Evolutionary conservation across 64 coral and sea anemone genomes (phyloP), one percentile per base, ranked within the genome.

Genomic region (Dendrophyllia cribrosa): DNA sequence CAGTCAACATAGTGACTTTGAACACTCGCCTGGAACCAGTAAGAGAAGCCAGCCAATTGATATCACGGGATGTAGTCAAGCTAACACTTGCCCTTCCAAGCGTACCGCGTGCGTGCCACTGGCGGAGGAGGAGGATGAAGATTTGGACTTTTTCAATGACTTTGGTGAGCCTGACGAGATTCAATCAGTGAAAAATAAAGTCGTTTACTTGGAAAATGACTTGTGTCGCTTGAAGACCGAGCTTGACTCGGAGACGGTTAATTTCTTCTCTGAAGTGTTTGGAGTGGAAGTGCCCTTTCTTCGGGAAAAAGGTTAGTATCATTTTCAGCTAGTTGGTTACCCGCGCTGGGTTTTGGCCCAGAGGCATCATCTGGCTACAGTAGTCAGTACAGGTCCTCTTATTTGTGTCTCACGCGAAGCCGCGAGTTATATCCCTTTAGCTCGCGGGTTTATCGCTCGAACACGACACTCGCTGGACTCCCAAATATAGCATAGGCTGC

Each of bases 211-310:
- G 46, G 92, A 91, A 51, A 90, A 87, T 22, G 92, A 97, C 58
- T 59, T 97, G 83, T 62, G 86, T 16, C 64, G 86, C 73, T 75
- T 97, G 3, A 97, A 97, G 59, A 83, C 72, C 12, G 95, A 97
- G 74, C 22, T 97, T 3, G 95, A 97, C 58, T 72, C 88, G 19
- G 95, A 97, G 49, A 97, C 88, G 15, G 70, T 97, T 59, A 81
- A 81, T 53, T 97, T 97, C 55, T 97, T 97, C 59, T 97, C 95
- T 1, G 88, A 92, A 8, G 95, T 97, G 21, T 94, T 97, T 88
- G 61, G 91, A 10, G 83, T 97, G 13, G 92, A 94, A 14, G 72
- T 93, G 20, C 91, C 94, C 7, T 87, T 88, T 10, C 50, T 91
- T 53, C 47, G 85, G 56, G 94, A 92, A 19, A 79, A 66, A 89